Percentiles rank a stretch among this genome's conserved stretches.
Conservation (phyloP, 2,113 vertebrate genomes). For the Rhinichthys klamathensis region DNA sequence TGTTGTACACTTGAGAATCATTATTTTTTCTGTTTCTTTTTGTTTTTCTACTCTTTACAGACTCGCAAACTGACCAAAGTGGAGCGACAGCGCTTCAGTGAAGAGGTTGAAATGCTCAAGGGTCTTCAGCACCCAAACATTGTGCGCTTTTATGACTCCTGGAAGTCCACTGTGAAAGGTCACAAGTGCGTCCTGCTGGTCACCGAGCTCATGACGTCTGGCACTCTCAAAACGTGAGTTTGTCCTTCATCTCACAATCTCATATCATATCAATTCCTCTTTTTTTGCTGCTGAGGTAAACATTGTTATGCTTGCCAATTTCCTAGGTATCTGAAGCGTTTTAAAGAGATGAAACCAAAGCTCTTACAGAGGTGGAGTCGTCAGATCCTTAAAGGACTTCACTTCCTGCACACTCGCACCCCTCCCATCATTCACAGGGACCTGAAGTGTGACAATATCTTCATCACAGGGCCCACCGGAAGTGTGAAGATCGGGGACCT, state of each 20-base stretch:
- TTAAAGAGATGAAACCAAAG: conserved; percentile 97
- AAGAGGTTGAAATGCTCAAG: conserved; percentile 98
- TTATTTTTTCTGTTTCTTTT: background rate
- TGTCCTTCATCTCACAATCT: background rate
- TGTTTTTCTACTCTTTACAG: conserved; percentile 65
- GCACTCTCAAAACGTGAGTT: conserved; percentile 97
- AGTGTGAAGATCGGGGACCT: conserved; percentile 97
- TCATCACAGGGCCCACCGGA: conserved; percentile 96
- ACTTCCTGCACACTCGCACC: conserved; percentile 93
- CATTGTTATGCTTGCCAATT: background rate
- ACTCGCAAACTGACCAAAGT: conserved; percentile 92
- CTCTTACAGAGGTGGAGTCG: conserved; percentile 97
- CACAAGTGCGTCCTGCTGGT: conserved; percentile 95
- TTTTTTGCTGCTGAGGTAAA: background rate
- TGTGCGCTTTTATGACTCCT: conserved; percentile 97
- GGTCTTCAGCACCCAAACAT: conserved; percentile 98
- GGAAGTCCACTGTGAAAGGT: conserved; percentile 92
- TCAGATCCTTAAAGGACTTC: conserved; percentile 94
- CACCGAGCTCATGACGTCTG: conserved; percentile 97
- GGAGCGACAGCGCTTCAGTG: conserved; percentile 93
- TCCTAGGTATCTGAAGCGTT: conserved; percentile 90
- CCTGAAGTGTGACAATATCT: conserved; percentile 98
- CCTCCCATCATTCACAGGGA: conserved; percentile 97
- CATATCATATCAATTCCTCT: too few relatives aligned
- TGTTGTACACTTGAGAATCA: background rate